phyloP scores from a whole-genome alignment of 1,140 invertebrate genomes.

The Anastrepha obliqua region DNA sequence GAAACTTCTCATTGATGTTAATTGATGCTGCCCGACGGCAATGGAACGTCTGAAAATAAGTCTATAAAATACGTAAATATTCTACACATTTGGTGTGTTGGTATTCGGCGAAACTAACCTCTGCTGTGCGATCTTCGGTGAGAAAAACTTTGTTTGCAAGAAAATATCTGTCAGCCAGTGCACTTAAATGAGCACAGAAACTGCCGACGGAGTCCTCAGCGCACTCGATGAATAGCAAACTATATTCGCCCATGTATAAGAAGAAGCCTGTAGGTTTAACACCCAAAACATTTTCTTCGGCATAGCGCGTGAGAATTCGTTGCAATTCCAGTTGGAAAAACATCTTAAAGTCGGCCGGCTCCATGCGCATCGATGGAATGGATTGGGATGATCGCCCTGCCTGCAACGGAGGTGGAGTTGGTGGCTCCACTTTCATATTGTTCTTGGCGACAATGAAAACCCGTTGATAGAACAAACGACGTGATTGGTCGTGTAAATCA shows the following conservation, averaged over 20 bases:
- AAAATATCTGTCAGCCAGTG: slow-evolving; percentile 59
- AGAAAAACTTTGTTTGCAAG: slow-evolving; percentile 62
- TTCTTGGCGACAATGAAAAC: slow-evolving; percentile 69
- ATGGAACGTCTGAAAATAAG: slow-evolving; percentile 35
- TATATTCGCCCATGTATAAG: slow-evolving; percentile 67
- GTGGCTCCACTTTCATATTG: slow-evolving; percentile 4
- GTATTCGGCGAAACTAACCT: slow-evolving; percentile 49
- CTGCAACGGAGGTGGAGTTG: not conserved
- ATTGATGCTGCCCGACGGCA: slow-evolving; percentile 63
- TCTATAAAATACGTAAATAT: not conserved
- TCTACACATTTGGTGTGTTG: not conserved
- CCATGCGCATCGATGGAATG: not conserved
- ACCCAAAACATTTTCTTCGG: slow-evolving; percentile 53
- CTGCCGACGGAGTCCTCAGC: slow-evolving; percentile 67
- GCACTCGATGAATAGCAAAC: slow-evolving; percentile 66
- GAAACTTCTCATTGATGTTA: slow-evolving; percentile 70
- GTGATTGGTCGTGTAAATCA: slow-evolving; percentile 61
- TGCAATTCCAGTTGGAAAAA: slow-evolving; percentile 56
- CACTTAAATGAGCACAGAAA: slow-evolving; percentile 61
- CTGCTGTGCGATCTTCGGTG: slow-evolving; percentile 65
- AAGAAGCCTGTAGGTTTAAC: slow-evolving; percentile 67
- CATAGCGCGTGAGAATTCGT: slow-evolving; percentile 58
- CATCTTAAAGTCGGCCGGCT: slow-evolving; percentile 33
- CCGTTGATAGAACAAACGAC: slow-evolving; percentile 68
- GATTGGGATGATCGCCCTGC: not conserved